A percentile compares a stretch with the other conserved stretches of the same genome.
These are phyloP conservation scores for Tolmerus cingulatus DNA, from an alignment of 2,888 invertebrate genomes.

Conservation along the genomic window DNA sequence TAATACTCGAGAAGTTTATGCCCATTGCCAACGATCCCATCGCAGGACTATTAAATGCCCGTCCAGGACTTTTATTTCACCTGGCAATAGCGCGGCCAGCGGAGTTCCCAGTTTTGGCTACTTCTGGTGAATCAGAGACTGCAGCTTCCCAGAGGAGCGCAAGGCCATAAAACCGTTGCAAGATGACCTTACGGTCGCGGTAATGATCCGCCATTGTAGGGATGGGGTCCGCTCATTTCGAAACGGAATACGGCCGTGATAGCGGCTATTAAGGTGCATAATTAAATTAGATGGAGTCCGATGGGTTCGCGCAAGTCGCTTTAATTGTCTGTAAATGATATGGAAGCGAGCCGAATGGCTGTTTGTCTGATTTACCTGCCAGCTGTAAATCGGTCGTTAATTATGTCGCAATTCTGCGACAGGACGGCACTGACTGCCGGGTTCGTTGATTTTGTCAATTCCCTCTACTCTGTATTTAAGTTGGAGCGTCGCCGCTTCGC, in stretches of 20 bases:
- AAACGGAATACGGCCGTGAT: background rate
- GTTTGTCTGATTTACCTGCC: constrained; percentile 31
- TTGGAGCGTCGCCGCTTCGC: background rate
- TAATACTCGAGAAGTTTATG: constrained; percentile 1
- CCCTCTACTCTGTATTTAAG: background rate
- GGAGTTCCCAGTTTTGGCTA: background rate
- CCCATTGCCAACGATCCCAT: background rate
- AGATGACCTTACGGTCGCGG: background rate
- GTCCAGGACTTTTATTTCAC: background rate
- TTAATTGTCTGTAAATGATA: constrained; percentile 37
- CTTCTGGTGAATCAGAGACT: background rate
- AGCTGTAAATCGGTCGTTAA: constrained; percentile 22
- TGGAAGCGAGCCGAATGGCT: constrained; percentile 26
- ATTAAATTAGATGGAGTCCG: constrained; percentile 43
- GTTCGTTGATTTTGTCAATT: background rate
- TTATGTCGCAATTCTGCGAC: constrained; percentile 7
- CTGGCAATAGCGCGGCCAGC: background rate
- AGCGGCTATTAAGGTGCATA: constrained; percentile 36
- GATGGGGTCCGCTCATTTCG: background rate
- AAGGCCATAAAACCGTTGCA: constrained; percentile 15
- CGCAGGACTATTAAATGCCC: background rate
- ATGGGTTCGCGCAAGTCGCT: constrained; percentile 16
- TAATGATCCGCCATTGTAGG: background rate
- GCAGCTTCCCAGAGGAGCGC: background rate
- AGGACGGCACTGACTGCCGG: background rate